Conservation (phyloP, 2,113 vertebrate species). For the Zosterops borbonicus region DNA sequence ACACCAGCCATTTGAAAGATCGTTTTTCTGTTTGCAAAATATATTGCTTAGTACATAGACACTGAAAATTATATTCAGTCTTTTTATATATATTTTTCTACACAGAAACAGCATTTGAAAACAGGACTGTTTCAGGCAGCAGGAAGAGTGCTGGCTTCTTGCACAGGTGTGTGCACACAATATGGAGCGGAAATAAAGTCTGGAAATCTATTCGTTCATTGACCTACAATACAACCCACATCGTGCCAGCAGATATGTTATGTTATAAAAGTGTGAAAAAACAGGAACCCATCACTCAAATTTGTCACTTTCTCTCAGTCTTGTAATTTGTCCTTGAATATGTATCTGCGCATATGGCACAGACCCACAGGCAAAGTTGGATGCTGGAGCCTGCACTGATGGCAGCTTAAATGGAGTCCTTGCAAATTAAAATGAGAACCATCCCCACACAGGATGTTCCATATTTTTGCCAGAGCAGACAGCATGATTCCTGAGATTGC, state of each 20-base stretch:
- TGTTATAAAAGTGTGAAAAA: not conserved
- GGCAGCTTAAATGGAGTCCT: constrained; percentile 20
- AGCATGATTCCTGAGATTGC: constrained; percentile 9
- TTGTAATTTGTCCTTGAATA: constrained; percentile 45
- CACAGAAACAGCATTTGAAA: not conserved
- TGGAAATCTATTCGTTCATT: not conserved
- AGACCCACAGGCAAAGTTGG: constrained; percentile 61
- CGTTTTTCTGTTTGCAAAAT: not conserved
- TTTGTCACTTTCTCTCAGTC: constrained; percentile 40
- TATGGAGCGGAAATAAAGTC: not conserved
- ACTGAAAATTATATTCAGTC: not conserved
- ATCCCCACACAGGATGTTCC: not conserved
- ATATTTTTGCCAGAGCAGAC: constrained; percentile 19
- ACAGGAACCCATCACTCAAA: constrained; percentile 47
- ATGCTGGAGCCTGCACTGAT: constrained; percentile 20
- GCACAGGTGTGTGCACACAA: not conserved
- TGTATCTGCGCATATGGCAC: constrained; percentile 49
- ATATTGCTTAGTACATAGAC: not conserved
- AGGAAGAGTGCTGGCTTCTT: not conserved
- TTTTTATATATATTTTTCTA: not conserved
- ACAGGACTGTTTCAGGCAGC: not conserved
- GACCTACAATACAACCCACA: not conserved
- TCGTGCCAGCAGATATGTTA: not conserved
- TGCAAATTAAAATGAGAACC: constrained; percentile 26
- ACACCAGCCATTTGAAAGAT: not conserved